phyloP scores from a whole-genome alignment of 2,113 vertebrate genomes.

The Corythoichthys intestinalis region DNA sequence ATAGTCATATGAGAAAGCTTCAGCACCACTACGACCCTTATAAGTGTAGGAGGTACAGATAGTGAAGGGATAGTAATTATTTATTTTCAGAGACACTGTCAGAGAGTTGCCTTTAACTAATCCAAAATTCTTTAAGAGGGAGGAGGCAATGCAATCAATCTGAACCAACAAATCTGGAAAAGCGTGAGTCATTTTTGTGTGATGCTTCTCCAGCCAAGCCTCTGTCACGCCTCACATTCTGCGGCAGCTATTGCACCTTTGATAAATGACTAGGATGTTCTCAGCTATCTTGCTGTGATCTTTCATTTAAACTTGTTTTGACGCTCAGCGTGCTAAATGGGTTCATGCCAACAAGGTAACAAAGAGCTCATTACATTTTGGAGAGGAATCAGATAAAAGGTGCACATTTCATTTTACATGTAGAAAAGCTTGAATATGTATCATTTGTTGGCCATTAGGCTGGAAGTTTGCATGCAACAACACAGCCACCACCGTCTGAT shows the following conservation, averaged over 20 bases:
- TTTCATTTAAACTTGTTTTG: conserved; percentile 58
- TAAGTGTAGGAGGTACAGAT: too few relatives aligned
- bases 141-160: conserved; percentile 39
- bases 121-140: conserved; percentile 51
- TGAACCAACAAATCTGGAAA: conserved; percentile 40
- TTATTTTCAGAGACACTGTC: too few relatives aligned
- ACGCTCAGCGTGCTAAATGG: conserved; percentile 25
- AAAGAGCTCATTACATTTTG: too few relatives aligned
- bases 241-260: conserved; percentile 41
- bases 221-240: conserved; percentile 36
- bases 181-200: conserved; percentile 54
- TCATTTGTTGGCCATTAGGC: too few relatives aligned
- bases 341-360: conserved; percentile 16
- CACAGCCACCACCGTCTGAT: too few relatives aligned
- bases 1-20: too few relatives aligned
- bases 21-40: too few relatives aligned
- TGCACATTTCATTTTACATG: neutral
- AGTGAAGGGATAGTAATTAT: too few relatives aligned
- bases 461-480: too few relatives aligned
- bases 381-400: too few relatives aligned
- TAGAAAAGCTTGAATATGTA: too few relatives aligned
- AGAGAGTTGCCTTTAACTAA: too few relatives aligned
- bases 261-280: conserved; percentile 53
- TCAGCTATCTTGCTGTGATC: conserved; percentile 46
- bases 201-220: conserved; percentile 54